Percentiles rank a stretch among this genome's conserved stretches.
Conservation (phyloP, 2,888 invertebrate species). For the Melieria crassipennis region DNA sequence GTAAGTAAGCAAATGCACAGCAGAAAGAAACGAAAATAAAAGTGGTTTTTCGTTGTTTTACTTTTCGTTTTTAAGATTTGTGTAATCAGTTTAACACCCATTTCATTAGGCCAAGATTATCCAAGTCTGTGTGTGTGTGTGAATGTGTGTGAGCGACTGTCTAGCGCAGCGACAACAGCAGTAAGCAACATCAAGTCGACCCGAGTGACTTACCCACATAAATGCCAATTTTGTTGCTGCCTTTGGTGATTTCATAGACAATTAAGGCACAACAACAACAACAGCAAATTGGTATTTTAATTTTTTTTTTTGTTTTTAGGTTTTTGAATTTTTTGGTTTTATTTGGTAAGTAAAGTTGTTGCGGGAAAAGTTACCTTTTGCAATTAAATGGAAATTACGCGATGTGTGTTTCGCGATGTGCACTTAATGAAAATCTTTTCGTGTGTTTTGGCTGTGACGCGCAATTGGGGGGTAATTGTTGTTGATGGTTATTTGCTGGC, state of each 20-base stretch:
- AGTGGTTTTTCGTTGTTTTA: background rate
- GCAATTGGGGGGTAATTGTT: too few species aligned
- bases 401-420: background rate
- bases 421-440: too few species aligned
- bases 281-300: background rate
- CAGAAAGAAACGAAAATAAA: slow-evolving; percentile 16
- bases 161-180: too few species aligned
- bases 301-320: too few species aligned
- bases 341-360: too few species aligned
- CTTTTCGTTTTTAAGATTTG: background rate
- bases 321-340: too few species aligned
- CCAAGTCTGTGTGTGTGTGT: too few species aligned
- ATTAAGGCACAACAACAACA: slow-evolving; percentile 11
- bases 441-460: too few species aligned
- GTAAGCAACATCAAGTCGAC: too few species aligned
- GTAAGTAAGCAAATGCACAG: slow-evolving; percentile 10
- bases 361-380: slow-evolving; percentile 17
- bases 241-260: slow-evolving; percentile 3
- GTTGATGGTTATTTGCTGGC: too few species aligned
- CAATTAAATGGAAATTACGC: slow-evolving; percentile 9
- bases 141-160: too few species aligned
- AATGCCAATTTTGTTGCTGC: slow-evolving; percentile 9
- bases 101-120: slow-evolving; percentile 1
- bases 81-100: slow-evolving; percentile 20
- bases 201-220: too few species aligned